Evolutionary conservation across 2,113 vertebrate genomes (phyloP).

Genomic region (Oxyura jamaicensis): DNA sequence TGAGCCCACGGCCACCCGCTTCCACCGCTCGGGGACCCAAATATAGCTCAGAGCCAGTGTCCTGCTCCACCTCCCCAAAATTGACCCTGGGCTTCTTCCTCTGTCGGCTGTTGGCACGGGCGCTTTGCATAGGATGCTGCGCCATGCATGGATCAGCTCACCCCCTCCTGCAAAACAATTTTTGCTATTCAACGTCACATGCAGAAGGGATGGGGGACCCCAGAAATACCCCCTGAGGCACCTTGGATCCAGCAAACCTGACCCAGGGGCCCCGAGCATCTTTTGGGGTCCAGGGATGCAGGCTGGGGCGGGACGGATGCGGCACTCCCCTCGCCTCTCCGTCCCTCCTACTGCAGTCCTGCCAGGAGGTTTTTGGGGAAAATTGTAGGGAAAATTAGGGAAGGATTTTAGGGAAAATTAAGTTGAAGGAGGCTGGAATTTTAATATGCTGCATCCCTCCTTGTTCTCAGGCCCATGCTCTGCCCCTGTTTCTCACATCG

Average conservation of each 20-base stretch:
- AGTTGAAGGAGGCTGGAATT: background rate
- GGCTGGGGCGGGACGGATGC: too few species aligned
- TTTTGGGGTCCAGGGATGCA: background rate
- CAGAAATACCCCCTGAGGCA: background rate
- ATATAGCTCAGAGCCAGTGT: background rate
- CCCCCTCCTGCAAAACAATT: background rate
- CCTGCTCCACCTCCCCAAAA: background rate
- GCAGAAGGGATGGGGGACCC: background rate
- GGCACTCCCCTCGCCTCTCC: background rate
- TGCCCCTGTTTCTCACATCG: background rate
- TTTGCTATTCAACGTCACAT: background rate
- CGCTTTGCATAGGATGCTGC: background rate
- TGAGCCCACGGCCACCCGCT: background rate
- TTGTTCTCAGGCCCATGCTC: accelerated
- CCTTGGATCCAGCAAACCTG: background rate
- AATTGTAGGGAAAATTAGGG: background rate
- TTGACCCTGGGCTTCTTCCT: background rate
- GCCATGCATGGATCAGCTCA: too few species aligned
- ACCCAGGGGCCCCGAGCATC: background rate
- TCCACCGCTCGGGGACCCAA: background rate
- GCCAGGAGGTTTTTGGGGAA: background rate
- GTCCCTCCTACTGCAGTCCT: too few species aligned
- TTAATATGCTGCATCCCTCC: background rate
- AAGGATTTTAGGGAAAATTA: background rate
- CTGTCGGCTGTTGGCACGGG: accelerated